phyloP scores from a whole-genome alignment of 2,888 invertebrate species.

The Ophion costatus region DNA sequence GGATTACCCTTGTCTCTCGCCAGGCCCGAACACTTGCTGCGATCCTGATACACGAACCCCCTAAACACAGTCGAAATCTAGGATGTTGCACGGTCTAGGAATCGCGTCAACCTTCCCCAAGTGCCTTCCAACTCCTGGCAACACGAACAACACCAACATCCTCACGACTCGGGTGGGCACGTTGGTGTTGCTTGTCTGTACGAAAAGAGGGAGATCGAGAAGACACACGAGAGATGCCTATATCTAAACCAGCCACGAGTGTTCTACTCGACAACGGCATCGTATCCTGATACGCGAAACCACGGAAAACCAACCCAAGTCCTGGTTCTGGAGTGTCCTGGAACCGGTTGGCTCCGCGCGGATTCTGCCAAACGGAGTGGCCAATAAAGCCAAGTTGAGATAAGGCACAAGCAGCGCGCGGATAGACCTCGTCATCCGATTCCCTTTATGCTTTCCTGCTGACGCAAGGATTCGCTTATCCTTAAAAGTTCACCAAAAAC shows the following conservation, averaged over 20 bases:
- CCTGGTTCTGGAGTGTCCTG: conserved; percentile 63
- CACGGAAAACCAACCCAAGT: conserved; percentile 76
- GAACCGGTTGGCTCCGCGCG: conserved; percentile 53
- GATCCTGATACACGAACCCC: conserved; percentile 78
- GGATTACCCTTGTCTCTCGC: conserved; percentile 10
- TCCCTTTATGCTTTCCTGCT: conserved; percentile 79
- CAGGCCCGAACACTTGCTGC: conserved; percentile 49
- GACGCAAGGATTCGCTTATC: conserved; percentile 81
- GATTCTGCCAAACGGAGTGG: conserved; percentile 55
- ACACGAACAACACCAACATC: background rate
- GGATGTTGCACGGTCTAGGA: conserved; percentile 63
- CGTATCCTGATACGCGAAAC: conserved; percentile 75
- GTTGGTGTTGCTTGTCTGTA: background rate
- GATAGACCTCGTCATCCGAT: conserved; percentile 64
- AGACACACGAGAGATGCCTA: conserved; percentile 27
- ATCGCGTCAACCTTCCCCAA: conserved; percentile 16
- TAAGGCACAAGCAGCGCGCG: conserved; percentile 20
- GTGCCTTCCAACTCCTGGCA: background rate
- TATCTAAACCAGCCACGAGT: conserved; percentile 3
- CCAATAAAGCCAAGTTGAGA: conserved; percentile 16
- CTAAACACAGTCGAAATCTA: conserved; percentile 77
- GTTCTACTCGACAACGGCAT: conserved; percentile 62
- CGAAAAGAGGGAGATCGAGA: conserved; percentile 11
- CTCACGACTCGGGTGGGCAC: conserved; percentile 15
- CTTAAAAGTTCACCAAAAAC: conserved; percentile 74